These are phyloP conservation scores for Anniella stebbinsi DNA, from an alignment of 2,797 vertebrate species.

Conservation along the genomic window DNA sequence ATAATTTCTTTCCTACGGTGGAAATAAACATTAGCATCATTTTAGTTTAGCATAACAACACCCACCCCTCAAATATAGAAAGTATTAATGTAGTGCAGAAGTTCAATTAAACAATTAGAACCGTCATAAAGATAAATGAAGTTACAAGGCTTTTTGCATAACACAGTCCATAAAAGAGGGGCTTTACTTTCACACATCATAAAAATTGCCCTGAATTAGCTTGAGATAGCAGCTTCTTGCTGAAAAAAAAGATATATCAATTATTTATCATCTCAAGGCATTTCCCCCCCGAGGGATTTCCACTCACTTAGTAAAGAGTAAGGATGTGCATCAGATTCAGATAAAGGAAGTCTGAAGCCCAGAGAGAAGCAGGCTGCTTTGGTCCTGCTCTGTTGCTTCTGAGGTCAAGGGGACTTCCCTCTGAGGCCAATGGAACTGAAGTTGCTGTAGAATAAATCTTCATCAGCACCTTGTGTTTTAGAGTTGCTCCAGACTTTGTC, in stretches of 20 bases:
- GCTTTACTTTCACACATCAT: background rate
- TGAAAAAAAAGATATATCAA: background rate
- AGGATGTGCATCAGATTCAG: no score
- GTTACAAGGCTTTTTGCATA: background rate
- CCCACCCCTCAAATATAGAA: background rate
- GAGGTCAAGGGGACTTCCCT: no score
- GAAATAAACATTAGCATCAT: conserved; percentile 14
- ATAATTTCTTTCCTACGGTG: conserved; percentile 14
- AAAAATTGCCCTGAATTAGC: background rate
- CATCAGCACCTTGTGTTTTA: no score
- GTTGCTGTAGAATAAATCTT: no score
- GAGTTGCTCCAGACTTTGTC: no score
- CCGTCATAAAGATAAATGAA: conserved; percentile 18
- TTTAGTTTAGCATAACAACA: background rate
- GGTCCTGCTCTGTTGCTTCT: no score
- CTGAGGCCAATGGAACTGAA: no score
- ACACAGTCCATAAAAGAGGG: background rate
- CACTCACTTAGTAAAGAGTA: background rate
- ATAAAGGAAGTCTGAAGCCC: no score
- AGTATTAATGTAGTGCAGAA: background rate
- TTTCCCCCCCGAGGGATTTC: background rate
- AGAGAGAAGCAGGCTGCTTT: no score
- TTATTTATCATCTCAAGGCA: background rate
- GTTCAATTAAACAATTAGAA: conserved; percentile 12
- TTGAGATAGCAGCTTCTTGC: background rate